Evolutionary conservation across 2,113 vertebrate species (phyloP).

Genomic region (Eulemur macaco): DNA sequence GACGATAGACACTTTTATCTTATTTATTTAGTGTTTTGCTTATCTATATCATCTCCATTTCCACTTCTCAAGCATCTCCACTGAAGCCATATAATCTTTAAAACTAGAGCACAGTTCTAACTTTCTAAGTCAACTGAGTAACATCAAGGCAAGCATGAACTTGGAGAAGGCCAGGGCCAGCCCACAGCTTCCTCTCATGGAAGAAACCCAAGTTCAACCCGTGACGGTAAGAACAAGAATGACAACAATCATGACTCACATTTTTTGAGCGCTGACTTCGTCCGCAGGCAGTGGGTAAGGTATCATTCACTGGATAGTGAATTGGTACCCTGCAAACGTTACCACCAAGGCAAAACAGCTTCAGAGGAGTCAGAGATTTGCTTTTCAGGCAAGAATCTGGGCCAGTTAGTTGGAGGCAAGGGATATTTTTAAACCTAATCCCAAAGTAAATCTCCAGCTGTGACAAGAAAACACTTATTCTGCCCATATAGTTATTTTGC

Average conservation of each 20-base stretch:
- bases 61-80: neutral
- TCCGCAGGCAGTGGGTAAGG: neutral
- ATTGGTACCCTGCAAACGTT: neutral
- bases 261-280: too few species aligned
- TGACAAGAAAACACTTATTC: neutral
- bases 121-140: neutral
- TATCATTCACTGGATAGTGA: neutral
- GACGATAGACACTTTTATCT: neutral
- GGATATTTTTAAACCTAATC: neutral
- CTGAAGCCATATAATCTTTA: neutral
- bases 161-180: neutral
- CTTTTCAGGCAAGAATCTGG: neutral
- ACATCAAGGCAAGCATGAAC: neutral
- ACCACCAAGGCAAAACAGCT: neutral
- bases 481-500: neutral
- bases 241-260: neutral
- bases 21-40: neutral
- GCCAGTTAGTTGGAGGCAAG: neutral
- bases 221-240: rapidly evolving
- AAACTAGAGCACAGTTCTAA: neutral
- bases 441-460: neutral
- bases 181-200: neutral
- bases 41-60: neutral
- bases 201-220: neutral
- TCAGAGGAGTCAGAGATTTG: neutral